Evolutionary conservation across 2,113 vertebrate genomes (phyloP).

Genomic region (Felis chaus): DNA sequence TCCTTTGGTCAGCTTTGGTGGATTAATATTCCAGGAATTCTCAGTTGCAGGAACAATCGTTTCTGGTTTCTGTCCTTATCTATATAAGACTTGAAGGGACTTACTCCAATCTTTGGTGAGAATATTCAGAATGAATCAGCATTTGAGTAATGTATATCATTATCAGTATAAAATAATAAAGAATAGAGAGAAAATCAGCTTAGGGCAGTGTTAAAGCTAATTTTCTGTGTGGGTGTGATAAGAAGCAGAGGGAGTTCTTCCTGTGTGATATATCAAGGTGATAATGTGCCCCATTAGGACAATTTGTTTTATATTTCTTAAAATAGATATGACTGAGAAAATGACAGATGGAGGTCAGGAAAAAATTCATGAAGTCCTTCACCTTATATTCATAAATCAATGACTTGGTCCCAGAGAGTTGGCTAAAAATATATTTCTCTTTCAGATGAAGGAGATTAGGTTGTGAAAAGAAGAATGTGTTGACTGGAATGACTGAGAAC

Average conservation of each 20-base stretch:
- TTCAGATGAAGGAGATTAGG: slow-evolving; percentile 86
- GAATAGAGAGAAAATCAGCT: slow-evolving; percentile 53
- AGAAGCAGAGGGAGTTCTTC: slow-evolving; percentile 51
- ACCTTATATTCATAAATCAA: slow-evolving; percentile 88
- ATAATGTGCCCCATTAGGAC: slow-evolving; percentile 83
- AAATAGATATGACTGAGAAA: slow-evolving; percentile 85
- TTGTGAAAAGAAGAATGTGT: slow-evolving; percentile 78
- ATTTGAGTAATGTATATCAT: slow-evolving; percentile 42
- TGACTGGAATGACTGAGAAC: slow-evolving; percentile 72
- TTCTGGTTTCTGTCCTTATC: slow-evolving; percentile 57
- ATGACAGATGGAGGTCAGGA: slow-evolving; percentile 85
- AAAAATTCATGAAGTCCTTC: slow-evolving; percentile 86
- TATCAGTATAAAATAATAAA: slow-evolving; percentile 63
- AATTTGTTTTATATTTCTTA: slow-evolving; percentile 85
- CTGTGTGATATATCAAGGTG: slow-evolving; percentile 80
- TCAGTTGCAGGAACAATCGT: neutral
- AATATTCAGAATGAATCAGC: slow-evolving; percentile 56
- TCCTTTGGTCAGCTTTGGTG: neutral
- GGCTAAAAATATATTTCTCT: slow-evolving; percentile 88
- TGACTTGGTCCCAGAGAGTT: slow-evolving; percentile 81
- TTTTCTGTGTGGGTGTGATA: slow-evolving; percentile 61
- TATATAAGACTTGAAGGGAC: slow-evolving; percentile 40
- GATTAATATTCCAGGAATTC: neutral
- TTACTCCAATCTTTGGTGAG: slow-evolving; percentile 53
- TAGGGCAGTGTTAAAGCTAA: slow-evolving; percentile 48